A percentile compares a stretch with the other conserved stretches of the same genome.
phyloP scores from a whole-genome alignment of 1,140 invertebrate species.

The Limonius californicus region DNA sequence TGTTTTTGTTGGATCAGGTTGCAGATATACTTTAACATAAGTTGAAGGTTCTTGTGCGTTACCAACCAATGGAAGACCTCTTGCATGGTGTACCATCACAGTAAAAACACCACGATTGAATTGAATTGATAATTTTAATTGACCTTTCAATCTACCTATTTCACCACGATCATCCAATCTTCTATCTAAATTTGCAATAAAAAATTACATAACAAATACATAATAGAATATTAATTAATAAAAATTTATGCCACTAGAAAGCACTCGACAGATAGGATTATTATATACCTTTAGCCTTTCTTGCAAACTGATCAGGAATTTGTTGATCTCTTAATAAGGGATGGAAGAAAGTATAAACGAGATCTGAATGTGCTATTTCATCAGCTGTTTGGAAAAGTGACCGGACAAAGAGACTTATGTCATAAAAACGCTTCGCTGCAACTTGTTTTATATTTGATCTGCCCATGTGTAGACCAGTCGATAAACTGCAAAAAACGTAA shows the following conservation, averaged over 20 bases:
- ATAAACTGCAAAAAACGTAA: slow-evolving; percentile 60
- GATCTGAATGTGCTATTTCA: slow-evolving; percentile 92
- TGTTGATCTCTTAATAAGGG: slow-evolving; percentile 87
- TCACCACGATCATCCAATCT: slow-evolving; percentile 27
- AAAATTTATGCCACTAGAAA: no score
- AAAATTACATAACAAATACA: background rate
- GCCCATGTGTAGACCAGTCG: slow-evolving; percentile 77
- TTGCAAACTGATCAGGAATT: slow-evolving; percentile 63
- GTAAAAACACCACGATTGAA: slow-evolving; percentile 76
- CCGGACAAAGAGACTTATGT: slow-evolving; percentile 83
- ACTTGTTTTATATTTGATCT: slow-evolving; percentile 92
- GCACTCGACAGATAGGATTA: background rate
- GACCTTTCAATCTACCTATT: slow-evolving; percentile 41
- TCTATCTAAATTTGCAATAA: slow-evolving; percentile 19
- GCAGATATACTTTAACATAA: slow-evolving; percentile 92
- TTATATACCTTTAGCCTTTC: slow-evolving; percentile 57
- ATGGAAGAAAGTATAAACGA: slow-evolving; percentile 98
- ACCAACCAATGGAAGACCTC: slow-evolving; percentile 71
- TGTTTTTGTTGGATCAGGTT: slow-evolving; percentile 79
- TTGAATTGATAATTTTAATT: slow-evolving; percentile 70
- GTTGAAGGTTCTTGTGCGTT: slow-evolving; percentile 79
- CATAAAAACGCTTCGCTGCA: slow-evolving; percentile 80
- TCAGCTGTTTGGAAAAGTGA: slow-evolving; percentile 83
- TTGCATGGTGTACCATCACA: slow-evolving; percentile 86
- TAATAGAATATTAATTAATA: no score